Percentiles rank a stretch among this genome's conserved stretches.
Conservation (phyloP, 1,140 invertebrate species). For the Bombus pyrosoma region DNA sequence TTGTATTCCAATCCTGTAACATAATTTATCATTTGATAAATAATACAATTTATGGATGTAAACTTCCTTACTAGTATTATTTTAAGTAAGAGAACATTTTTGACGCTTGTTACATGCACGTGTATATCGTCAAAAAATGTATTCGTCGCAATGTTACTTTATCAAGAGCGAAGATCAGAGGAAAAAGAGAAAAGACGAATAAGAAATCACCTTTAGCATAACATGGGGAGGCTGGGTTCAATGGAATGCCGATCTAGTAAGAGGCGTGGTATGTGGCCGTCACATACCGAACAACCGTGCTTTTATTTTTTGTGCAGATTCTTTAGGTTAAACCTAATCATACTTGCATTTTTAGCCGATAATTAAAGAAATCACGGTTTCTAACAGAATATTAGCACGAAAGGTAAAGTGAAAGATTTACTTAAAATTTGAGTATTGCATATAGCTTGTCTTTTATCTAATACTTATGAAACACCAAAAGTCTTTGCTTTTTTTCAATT, state of each 20-base stretch:
- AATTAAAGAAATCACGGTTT: not conserved
- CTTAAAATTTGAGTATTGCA: not conserved
- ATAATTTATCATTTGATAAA: not conserved
- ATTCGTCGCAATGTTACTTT: not conserved
- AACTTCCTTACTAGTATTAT: not conserved
- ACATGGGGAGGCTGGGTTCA: conserved; percentile 45
- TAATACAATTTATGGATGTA: not conserved
- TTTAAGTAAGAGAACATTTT: not conserved
- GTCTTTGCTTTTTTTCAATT: not conserved
- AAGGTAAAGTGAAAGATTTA: not conserved
- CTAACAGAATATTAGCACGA: not conserved
- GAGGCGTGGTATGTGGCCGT: conserved; percentile 69
- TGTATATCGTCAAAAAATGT: not conserved
- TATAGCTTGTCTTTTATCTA: not conserved
- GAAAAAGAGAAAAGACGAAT: conserved; percentile 45
- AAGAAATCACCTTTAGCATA: conserved; percentile 49
- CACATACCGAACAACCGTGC: conserved; percentile 63
- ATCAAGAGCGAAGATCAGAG: not conserved
- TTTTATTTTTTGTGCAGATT: conserved; percentile 54
- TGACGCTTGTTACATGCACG: not conserved
- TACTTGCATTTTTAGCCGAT: conserved; percentile 21
- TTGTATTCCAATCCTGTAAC: conserved; percentile 33
- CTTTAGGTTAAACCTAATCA: not conserved
- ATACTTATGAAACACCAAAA: not conserved
- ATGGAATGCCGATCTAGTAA: conserved; percentile 75